A percentile compares a stretch with the other conserved stretches of the same genome.
These are phyloP conservation scores for Tangara arthus DNA, from an alignment of 2,797 vertebrate species.

Conservation along the genomic window DNA sequence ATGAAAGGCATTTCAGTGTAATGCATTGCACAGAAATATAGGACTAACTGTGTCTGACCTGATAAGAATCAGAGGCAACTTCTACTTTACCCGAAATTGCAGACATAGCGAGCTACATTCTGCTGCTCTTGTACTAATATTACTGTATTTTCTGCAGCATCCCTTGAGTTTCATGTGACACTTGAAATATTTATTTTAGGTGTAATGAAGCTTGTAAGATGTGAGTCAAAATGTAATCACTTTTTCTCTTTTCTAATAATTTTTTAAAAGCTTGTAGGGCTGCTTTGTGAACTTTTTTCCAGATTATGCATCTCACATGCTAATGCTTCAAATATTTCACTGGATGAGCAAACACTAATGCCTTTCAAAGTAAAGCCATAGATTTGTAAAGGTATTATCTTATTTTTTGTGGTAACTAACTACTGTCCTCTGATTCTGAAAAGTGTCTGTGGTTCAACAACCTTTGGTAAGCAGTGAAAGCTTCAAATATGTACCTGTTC, in stretches of 20 bases:
- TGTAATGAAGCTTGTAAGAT: not conserved
- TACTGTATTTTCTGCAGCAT: not conserved
- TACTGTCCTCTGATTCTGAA: not conserved
- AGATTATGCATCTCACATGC: not conserved
- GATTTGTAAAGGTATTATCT: not conserved
- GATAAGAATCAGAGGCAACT: not conserved
- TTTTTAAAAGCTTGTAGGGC: not conserved
- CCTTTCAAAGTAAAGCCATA: not conserved
- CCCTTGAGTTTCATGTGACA: not conserved
- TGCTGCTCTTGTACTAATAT: not conserved
- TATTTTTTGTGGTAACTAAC: not conserved
- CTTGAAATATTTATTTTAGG: not conserved
- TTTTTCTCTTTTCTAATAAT: fast-evolving
- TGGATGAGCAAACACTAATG: not conserved
- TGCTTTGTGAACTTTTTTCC: not conserved
- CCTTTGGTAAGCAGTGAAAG: not conserved
- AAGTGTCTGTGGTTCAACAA: not conserved
- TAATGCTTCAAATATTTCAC: not conserved
- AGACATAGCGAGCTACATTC: not conserved
- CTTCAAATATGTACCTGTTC: not conserved
- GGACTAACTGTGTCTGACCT: not conserved
- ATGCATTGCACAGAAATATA: not conserved
- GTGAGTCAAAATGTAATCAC: not conserved
- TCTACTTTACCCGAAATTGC: not conserved
- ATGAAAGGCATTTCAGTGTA: not conserved